These are phyloP conservation scores for Gymnogyps californianus DNA, from an alignment of 2,113 vertebrate species.

Conservation along the genomic window DNA sequence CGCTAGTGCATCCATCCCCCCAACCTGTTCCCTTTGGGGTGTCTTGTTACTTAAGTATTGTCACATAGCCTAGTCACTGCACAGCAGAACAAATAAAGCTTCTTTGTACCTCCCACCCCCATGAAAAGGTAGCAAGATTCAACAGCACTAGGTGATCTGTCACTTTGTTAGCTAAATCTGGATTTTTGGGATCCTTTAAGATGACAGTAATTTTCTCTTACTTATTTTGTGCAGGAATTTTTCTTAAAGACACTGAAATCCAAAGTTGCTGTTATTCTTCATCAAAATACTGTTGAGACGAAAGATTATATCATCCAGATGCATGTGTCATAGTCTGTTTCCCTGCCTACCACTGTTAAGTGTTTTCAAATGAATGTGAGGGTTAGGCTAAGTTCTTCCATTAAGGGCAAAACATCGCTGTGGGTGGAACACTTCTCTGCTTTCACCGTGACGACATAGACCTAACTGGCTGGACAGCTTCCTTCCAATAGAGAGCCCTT, in stretches of 20 bases:
- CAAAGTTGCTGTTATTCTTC: background rate
- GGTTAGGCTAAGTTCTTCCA: conserved; percentile 4
- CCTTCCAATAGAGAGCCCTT: background rate
- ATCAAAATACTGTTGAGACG: background rate
- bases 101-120: background rate
- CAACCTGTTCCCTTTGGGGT: background rate
- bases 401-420: background rate
- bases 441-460: background rate
- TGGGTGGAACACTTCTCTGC: background rate
- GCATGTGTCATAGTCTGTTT: conserved; percentile 1
- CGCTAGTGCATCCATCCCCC: background rate
- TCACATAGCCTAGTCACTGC: background rate
- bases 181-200: background rate
- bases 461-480: conserved; percentile 37
- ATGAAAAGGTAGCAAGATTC: background rate
- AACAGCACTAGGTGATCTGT: background rate
- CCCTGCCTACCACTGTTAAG: background rate
- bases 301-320: background rate
- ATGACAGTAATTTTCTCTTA: background rate
- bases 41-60: background rate
- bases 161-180: background rate
- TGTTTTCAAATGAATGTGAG: background rate
- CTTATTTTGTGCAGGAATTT: background rate
- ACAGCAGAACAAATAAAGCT: background rate
- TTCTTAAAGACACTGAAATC: background rate